Conservation (phyloP, 1,140 invertebrate genomes). For the Heterodera schachtii region DNA sequence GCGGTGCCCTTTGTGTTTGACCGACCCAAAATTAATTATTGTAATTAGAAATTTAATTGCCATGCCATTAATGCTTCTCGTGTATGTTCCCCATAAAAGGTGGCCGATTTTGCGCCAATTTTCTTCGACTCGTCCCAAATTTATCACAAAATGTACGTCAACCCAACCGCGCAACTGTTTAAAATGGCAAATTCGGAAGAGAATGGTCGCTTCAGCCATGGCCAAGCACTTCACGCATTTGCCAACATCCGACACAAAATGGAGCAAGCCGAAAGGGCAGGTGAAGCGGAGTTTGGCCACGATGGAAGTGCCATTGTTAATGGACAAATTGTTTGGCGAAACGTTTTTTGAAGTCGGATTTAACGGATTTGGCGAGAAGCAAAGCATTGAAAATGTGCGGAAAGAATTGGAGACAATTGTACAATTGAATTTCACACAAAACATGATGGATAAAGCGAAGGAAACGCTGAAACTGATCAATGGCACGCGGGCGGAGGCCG, state of each 20-base stretch:
- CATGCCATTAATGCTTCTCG: no score
- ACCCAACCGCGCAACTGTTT: not conserved
- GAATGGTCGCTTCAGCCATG: not conserved
- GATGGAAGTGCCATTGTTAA: not conserved
- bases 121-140: not conserved
- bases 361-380: not conserved
- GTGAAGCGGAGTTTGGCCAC: not conserved
- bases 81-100: not conserved
- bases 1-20: not conserved
- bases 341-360: not conserved
- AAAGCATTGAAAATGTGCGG: not conserved
- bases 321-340: constrained; percentile 1
- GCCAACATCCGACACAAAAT: not conserved
- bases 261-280: not conserved
- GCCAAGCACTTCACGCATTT: not conserved
- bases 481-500: not conserved
- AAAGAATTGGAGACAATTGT: not conserved
- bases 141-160: not conserved
- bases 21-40: not conserved
- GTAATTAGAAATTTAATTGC: not conserved
- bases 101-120: not conserved
- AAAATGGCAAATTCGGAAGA: not conserved
- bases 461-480: not conserved
- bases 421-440: not conserved
- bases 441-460: not conserved